Percentiles rank a stretch among this genome's conserved stretches.
These are phyloP conservation scores for Falcunculus frontatus DNA, from an alignment of 2,113 vertebrate species.

Conservation along the genomic window DNA sequence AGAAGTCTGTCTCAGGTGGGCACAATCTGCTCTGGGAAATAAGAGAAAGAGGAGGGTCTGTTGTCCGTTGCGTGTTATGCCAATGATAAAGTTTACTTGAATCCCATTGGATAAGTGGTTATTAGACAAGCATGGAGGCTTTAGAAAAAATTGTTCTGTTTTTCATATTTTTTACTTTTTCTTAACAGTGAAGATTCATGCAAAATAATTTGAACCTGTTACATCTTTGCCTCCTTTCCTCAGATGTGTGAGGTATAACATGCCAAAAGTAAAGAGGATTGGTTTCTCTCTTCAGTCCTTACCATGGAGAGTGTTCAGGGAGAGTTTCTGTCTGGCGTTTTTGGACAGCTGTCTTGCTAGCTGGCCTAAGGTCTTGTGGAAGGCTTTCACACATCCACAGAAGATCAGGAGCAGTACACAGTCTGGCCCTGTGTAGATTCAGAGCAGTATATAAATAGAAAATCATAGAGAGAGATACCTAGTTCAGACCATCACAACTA, in stretches of 20 bases:
- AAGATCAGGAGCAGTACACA: not conserved
- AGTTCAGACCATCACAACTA: not conserved
- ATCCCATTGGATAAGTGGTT: not conserved
- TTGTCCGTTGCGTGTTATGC: not conserved
- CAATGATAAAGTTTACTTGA: not conserved
- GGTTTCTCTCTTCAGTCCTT: not conserved
- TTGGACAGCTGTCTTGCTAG: not conserved
- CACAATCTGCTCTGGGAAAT: not conserved
- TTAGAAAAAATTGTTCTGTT: not conserved
- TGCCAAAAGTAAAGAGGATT: not conserved
- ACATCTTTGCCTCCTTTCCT: not conserved
- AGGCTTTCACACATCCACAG: conserved; percentile 8
- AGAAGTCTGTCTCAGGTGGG: not conserved
- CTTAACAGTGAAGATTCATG: not conserved
- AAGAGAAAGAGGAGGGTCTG: not conserved
- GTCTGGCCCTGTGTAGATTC: not conserved
- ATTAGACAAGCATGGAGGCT: not conserved
- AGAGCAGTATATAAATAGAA: not conserved
- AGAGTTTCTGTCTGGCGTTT: not conserved
- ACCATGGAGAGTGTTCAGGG: not conserved
- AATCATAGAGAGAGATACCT: not conserved
- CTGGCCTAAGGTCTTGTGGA: not conserved
- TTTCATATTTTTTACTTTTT: not conserved
- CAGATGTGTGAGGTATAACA: not conserved
- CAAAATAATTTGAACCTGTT: not conserved